These are phyloP conservation scores for Tenthredo notha DNA, from an alignment of 2,888 invertebrate genomes.

Conservation along the genomic window DNA sequence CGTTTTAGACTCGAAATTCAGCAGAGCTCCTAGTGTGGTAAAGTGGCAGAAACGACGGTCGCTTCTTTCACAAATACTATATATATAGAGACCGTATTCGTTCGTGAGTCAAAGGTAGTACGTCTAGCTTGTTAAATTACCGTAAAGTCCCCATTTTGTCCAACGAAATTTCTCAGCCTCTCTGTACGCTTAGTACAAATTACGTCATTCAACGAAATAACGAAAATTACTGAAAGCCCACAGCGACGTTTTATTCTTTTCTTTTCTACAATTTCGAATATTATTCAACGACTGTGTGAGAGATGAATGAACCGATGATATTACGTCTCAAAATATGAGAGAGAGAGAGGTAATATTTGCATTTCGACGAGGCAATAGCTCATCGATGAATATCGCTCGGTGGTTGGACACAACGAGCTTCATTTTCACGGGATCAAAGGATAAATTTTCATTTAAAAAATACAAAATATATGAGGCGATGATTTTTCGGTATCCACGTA, in stretches of 20 bases:
- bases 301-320: slow-evolving; percentile 7
- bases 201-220: not conserved
- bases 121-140: slow-evolving; percentile 26
- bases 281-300: not conserved
- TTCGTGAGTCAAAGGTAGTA: not conserved
- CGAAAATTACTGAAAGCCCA: not conserved
- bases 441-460: slow-evolving; percentile 34
- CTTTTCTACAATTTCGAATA: not conserved
- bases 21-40: not conserved
- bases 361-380: not conserved
- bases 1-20: not conserved
- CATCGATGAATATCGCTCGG: slow-evolving; percentile 16
- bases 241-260: not conserved
- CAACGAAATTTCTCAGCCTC: not conserved
- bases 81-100: not conserved
- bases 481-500: not conserved
- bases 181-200: not conserved
- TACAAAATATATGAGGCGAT: not conserved
- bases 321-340: not conserved
- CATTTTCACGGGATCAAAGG: slow-evolving; percentile 1
- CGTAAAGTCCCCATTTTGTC: not conserved
- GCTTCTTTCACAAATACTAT: slow-evolving; percentile 20
- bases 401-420: not conserved
- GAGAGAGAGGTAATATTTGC: too few species aligned
- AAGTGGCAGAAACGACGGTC: not conserved